phyloP scores from a whole-genome alignment of 2,797 vertebrate species.

The Peromyscus nudipes region DNA sequence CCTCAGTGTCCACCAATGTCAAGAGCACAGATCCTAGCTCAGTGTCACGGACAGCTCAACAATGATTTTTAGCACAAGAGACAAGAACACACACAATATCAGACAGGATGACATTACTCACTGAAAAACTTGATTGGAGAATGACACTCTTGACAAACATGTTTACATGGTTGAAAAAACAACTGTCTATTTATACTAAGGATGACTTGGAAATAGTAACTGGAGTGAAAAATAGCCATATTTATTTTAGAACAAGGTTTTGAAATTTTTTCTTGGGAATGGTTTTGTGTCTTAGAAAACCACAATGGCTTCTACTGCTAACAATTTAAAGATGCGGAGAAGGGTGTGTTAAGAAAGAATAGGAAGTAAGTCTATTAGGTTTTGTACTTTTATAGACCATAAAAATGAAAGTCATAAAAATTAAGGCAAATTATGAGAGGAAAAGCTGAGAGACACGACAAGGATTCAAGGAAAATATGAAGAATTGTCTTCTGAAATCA shows the following conservation, averaged over 20 bases:
- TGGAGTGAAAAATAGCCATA: not conserved
- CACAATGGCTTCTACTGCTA: slow-evolving; percentile 47
- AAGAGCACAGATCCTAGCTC: not conserved
- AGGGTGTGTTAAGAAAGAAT: slow-evolving; percentile 39
- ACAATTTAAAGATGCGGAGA: slow-evolving; percentile 64
- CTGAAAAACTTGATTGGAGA: slow-evolving; percentile 14
- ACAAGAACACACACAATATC: not conserved
- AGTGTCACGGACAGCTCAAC: not conserved
- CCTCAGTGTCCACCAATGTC: not conserved
- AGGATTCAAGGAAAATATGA: slow-evolving; percentile 24
- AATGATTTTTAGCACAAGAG: slow-evolving; percentile 22
- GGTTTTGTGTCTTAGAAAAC: slow-evolving; percentile 66
- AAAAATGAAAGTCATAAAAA: slow-evolving; percentile 62
- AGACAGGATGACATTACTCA: slow-evolving; percentile 9
- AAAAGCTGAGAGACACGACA: slow-evolving; percentile 6
- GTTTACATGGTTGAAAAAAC: not conserved
- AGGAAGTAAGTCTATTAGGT: slow-evolving; percentile 58
- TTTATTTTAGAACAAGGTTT: slow-evolving; percentile 52
- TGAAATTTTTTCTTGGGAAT: slow-evolving; percentile 43
- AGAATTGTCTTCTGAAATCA: slow-evolving; percentile 55
- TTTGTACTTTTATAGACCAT: slow-evolving; percentile 55
- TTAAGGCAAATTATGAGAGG: not conserved
- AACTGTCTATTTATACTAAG: slow-evolving; percentile 31
- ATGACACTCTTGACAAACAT: slow-evolving; percentile 43
- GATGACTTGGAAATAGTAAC: slow-evolving; percentile 3